phyloP scores from a whole-genome alignment of 2,797 vertebrate genomes.

The Muscicapa comitata region DNA sequence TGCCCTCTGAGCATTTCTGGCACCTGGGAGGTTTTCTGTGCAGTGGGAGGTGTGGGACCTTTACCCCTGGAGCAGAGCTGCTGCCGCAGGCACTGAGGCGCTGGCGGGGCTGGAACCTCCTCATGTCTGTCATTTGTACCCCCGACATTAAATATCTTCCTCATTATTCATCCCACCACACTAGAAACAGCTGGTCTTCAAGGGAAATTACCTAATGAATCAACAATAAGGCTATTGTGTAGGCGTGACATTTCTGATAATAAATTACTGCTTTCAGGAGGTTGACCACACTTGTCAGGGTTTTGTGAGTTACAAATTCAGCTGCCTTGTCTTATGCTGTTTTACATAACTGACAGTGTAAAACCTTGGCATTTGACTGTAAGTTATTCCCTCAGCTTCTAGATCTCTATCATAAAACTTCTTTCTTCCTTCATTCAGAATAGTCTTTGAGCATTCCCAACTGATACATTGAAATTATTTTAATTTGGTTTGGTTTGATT shows the following conservation, averaged over 20 bases:
- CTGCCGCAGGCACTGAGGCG: slow-evolving; percentile 68
- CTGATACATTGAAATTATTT: background rate
- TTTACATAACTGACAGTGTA: slow-evolving; percentile 52
- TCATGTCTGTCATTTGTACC: slow-evolving; percentile 55
- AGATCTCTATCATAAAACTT: background rate
- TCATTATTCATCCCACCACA: slow-evolving; percentile 86
- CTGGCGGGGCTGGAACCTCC: slow-evolving; percentile 48
- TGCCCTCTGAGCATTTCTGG: slow-evolving; percentile 70
- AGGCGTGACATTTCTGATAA: slow-evolving; percentile 71
- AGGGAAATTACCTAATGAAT: slow-evolving; percentile 84
- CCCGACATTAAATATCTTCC: slow-evolving; percentile 56
- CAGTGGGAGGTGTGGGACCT: slow-evolving; percentile 77
- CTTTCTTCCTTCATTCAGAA: background rate
- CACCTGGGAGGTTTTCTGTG: slow-evolving; percentile 67
- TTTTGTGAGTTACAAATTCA: slow-evolving; percentile 64
- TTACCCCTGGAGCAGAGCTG: slow-evolving; percentile 71
- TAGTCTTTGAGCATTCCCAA: background rate
- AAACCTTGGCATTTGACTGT: slow-evolving; percentile 21
- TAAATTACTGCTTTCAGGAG: slow-evolving; percentile 66
- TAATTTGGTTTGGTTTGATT: background rate
- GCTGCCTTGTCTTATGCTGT: slow-evolving; percentile 62
- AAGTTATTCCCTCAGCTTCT: slow-evolving; percentile 4
- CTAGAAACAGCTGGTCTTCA: slow-evolving; percentile 92
- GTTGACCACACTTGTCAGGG: slow-evolving; percentile 66
- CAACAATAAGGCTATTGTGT: slow-evolving; percentile 78